Base-by-base conservation (phyloP, 2,888 invertebrate species). In the Pollenia amentaria region DNA sequence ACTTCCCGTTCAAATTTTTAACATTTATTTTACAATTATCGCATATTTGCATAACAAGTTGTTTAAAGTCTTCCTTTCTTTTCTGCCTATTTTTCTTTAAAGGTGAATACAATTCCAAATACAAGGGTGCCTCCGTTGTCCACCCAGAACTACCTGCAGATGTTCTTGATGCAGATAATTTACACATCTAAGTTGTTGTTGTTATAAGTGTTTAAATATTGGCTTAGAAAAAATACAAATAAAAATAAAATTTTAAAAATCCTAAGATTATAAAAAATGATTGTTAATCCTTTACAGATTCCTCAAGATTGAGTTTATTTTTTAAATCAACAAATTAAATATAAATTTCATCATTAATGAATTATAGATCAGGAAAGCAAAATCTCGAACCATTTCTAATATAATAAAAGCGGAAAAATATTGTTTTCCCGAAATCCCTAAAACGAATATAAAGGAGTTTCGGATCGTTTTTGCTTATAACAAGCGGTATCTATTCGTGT, bases 91-190 rank as follows among this genome's bases (percentile, higher is more conserved):
- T 29, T 46, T 42, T 57, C 11, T 21, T 42, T 77, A 14, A n/a
- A 85, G 85, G 64, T 38, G 62, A 78, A 85, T 82, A 85, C 8
- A 82, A 85, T 55, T 69, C 78, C 1, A 67, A 3, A 75, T 10
- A 69, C 14, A 75, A 64, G n/a, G 85, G 82, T 18, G 78, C 73
- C 53, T 85, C 82, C 3, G 38, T 78, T 12, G 21, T 85, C 16
- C n/a, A 85, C 69, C 78, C 82, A 10, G 85, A 85, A 78, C 29
- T 82, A 55, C 16, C 42, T 0, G 82, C 78, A 7, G 65, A 78
- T 48, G 46, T 85, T 51, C 38, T 85, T 55, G 85, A 85, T 51
- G 42, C 69, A 14, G 38, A 78, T 69, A 40, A 82, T 65, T 53
- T 79, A 21, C 10, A 78, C 44, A 40, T 84, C 8, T 84, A 73